Percentiles rank a stretch among this genome's conserved stretches.
Conservation (phyloP, 2,797 vertebrate species). For the Calcarius lapponicus region DNA sequence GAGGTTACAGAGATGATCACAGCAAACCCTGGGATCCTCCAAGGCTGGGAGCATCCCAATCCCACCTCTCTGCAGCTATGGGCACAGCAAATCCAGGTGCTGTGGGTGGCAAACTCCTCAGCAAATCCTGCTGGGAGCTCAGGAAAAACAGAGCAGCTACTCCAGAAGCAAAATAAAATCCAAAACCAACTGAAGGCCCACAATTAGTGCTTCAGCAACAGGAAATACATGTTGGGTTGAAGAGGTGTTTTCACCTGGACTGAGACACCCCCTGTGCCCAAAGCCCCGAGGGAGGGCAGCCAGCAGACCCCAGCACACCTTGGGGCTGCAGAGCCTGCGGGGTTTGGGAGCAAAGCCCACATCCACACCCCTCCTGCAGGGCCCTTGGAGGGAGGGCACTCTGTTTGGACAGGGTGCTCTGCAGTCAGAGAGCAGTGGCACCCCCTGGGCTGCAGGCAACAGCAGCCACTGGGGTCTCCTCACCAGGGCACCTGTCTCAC, state of each 20-base stretch:
- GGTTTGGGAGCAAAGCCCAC: background rate
- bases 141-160: background rate
- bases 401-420: background rate
- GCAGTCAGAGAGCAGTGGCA: accelerated
- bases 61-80: background rate
- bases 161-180: background rate
- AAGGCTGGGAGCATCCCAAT: background rate
- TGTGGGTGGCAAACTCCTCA: background rate
- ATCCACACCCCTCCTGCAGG: background rate
- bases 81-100: background rate
- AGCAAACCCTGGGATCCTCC: background rate
- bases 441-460: background rate
- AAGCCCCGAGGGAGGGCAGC: background rate
- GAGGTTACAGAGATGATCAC: accelerated
- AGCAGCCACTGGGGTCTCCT: accelerated
- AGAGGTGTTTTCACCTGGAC: background rate
- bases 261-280: background rate
- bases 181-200: accelerated
- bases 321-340: accelerated
- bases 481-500: accelerated
- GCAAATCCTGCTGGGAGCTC: background rate
- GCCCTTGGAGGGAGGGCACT: background rate
- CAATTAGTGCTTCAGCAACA: background rate
- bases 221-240: too few relatives aligned
- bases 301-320: background rate